Evolutionary conservation across 2,113 vertebrate genomes (phyloP), one percentile per base, ranked within the genome.

Genomic region (Neolamprologus kungweensis): DNA sequence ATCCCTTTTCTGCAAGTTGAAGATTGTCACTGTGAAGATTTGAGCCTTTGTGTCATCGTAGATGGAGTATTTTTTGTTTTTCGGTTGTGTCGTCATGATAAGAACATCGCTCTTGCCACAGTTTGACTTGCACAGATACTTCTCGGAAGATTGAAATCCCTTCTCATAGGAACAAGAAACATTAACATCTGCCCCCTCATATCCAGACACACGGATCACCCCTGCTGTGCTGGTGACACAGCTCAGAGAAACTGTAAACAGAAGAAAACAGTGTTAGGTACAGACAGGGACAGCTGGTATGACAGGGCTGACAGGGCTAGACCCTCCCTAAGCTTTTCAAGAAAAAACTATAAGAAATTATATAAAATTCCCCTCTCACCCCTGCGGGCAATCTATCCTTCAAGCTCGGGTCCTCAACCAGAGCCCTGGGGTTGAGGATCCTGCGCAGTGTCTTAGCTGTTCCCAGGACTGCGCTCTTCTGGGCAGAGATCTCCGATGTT

Each of bases 401-500:
- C 5, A 63, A 19, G 58, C 16, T 19, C 28, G 1, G 40, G 0
- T 47, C 71, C 28, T 19, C 14, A 10, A 33, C 28, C 28, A 60
- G 57, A 60, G 5, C 1, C 14, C 57, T 60, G 57, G 57, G 57
- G 0, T 60, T 60, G 28, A 60, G 57, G 57, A 0, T 0, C 57
- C 57, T 31, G 57, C 1, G 1, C 28, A 60, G 28, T 63, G 0
- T 63, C 16, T 63, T 63, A 63, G 9, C 16, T 63, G 28, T 33
- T 63, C 5, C 16, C 1, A 63, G 9, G 9, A 63, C 16, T 63
- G 58, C 1, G 2, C 16, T 63, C 58, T 1, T 63, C 4, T 63
- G 1, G 9, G 0, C 28, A 10, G 57, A 19, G 28, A 60, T 60
- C 28, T 33, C 57, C 0, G 0, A 33, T 60, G 28, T 60, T 60